phyloP scores from a whole-genome alignment of 2,113 vertebrate genomes.

The Urocitellus parryii region DNA sequence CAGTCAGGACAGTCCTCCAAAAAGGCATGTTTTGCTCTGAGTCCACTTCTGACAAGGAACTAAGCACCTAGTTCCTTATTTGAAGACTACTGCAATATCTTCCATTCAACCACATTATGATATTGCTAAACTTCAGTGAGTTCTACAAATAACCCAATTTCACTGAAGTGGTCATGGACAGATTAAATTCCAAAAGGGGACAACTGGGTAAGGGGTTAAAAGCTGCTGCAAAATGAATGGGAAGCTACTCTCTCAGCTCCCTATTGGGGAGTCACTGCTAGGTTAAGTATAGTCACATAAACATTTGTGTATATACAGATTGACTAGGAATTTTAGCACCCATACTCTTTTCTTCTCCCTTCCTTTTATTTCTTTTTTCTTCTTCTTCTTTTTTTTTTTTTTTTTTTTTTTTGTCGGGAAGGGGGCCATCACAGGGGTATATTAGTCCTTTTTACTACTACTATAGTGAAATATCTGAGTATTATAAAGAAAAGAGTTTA shows the following conservation, averaged over 20 bases:
- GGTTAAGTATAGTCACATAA: background rate
- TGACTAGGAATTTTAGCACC: background rate
- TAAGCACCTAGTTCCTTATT: slow-evolving; percentile 72
- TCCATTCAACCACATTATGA: slow-evolving; percentile 41
- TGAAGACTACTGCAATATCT: slow-evolving; percentile 39
- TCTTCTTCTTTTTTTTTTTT: too few species aligned
- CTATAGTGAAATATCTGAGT: background rate
- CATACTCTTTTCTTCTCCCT: background rate
- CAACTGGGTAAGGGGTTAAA: too few species aligned
- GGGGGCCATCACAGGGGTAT: background rate
- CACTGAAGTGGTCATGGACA: background rate
- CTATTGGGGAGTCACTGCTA: background rate
- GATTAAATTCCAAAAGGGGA: background rate
- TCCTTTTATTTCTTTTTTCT: too few species aligned
- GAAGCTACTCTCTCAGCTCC: background rate
- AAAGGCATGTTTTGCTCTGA: slow-evolving; percentile 1
- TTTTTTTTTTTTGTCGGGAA: background rate
- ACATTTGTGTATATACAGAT: background rate
- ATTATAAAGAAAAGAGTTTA: background rate
- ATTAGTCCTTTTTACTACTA: background rate
- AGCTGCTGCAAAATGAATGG: background rate
- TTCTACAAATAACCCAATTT: background rate
- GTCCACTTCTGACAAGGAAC: slow-evolving; percentile 54
- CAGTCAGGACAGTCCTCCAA: background rate
- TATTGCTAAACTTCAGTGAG: background rate